Conservation (phyloP, 1,140 invertebrate genomes). For the Adoxophyes honmai region DNA sequence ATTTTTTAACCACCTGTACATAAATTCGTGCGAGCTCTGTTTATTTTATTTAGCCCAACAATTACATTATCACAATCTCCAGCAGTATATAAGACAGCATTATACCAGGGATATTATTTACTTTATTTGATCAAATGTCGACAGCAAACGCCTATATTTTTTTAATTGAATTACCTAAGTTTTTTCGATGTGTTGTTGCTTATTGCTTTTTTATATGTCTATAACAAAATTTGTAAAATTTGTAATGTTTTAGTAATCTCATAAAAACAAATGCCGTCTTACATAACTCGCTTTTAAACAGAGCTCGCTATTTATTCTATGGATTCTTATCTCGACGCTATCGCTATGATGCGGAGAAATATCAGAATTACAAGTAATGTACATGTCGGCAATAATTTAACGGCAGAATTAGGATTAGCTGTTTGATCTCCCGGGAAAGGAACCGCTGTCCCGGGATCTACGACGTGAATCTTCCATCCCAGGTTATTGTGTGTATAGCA, state of each 20-base stretch:
- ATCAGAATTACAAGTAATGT: slow-evolving; percentile 26
- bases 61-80: slow-evolving; percentile 19
- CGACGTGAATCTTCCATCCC: slow-evolving; percentile 95
- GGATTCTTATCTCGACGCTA: slow-evolving; percentile 39
- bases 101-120: neutral
- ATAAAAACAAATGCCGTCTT: neutral
- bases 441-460: slow-evolving; percentile 80
- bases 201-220: too few relatives aligned
- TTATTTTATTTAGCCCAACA: neutral
- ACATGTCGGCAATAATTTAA: neutral
- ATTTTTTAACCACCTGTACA: slow-evolving; percentile 49
- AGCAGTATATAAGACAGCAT: slow-evolving; percentile 7
- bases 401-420: slow-evolving; percentile 28
- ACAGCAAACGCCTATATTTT: too few relatives aligned
- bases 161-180: too few relatives aligned
- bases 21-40: slow-evolving; percentile 37
- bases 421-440: slow-evolving; percentile 43
- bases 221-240: neutral
- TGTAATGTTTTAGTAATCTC: neutral
- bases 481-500: slow-evolving; percentile 94
- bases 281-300: slow-evolving; percentile 19
- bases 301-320: slow-evolving; percentile 38
- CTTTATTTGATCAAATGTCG: too few relatives aligned
- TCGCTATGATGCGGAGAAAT: slow-evolving; percentile 28
- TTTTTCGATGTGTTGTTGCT: too few relatives aligned